Evolutionary conservation across 2,888 invertebrate genomes (phyloP).

Genomic region (Anticlea derivata): DNA sequence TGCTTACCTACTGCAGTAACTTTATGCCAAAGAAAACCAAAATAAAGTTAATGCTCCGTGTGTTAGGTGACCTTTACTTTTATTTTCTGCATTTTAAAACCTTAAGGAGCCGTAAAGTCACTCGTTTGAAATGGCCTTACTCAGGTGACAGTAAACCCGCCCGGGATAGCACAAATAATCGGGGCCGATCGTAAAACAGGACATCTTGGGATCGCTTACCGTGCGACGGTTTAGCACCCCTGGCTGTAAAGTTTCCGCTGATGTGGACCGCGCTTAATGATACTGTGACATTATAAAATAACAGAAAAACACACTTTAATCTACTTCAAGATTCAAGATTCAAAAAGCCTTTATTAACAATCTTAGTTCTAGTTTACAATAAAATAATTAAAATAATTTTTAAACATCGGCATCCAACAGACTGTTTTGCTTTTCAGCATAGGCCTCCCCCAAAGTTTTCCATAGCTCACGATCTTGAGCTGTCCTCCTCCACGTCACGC

Average conservation of each 20-base stretch:
- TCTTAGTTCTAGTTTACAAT: too few species aligned
- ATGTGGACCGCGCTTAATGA: slow-evolving; percentile 40
- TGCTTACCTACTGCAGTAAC: too few species aligned
- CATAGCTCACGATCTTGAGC: too few species aligned
- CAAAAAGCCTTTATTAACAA: too few species aligned
- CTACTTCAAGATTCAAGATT: too few species aligned
- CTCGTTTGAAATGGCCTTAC: slow-evolving; percentile 67
- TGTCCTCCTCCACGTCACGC: too few species aligned
- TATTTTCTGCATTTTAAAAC: slow-evolving; percentile 28
- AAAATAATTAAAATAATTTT: too few species aligned
- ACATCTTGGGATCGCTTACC: slow-evolving; percentile 65
- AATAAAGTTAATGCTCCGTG: slow-evolving; percentile 4
- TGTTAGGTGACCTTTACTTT: slow-evolving; percentile 7
- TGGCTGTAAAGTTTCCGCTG: slow-evolving; percentile 40
- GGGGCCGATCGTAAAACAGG: slow-evolving; percentile 67
- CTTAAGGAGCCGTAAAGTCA: slow-evolving; percentile 42
- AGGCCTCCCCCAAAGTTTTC: too few species aligned
- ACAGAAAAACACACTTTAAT: too few species aligned
- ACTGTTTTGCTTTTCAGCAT: too few species aligned
- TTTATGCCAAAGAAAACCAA: slow-evolving; percentile 5
- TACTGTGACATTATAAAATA: slow-evolving; percentile 6
- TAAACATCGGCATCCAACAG: too few species aligned
- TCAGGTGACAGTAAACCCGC: slow-evolving; percentile 77
- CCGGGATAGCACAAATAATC: slow-evolving; percentile 55
- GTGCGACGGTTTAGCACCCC: slow-evolving; percentile 55